Evolutionary conservation across 2,888 invertebrate genomes (phyloP).

Genomic region (Brachyptera putata): DNA sequence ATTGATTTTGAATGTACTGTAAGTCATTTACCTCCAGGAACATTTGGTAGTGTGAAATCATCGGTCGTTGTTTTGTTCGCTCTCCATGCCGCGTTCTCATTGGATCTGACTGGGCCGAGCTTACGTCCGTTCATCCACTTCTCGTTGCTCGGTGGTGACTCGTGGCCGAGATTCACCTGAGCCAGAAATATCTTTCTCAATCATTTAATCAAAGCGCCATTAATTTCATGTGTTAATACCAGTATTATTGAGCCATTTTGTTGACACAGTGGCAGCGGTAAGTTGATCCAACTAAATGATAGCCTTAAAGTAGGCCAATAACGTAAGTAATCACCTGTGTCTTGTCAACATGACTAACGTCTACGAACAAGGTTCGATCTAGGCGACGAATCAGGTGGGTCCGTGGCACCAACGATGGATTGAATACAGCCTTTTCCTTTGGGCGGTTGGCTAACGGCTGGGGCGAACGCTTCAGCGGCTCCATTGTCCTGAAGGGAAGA

Average conservation of each 20-base stretch:
- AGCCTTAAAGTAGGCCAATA: too few relatives aligned
- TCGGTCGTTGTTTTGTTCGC: constrained; percentile 37
- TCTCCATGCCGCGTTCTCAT: constrained; percentile 12
- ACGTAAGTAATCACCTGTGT: too few relatives aligned
- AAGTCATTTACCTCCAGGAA: constrained; percentile 59
- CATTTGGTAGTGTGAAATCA: constrained; percentile 57
- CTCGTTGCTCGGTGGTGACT: constrained; percentile 4
- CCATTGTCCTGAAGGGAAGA: constrained; percentile 23
- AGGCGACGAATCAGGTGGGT: constrained; percentile 18
- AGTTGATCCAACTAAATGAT: too few relatives aligned
- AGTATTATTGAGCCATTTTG: too few relatives aligned
- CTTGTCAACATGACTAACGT: constrained; percentile 5
- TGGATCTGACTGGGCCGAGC: constrained; percentile 22
- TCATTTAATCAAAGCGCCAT: too few relatives aligned
- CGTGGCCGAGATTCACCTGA: background rate
- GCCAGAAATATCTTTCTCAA: too few relatives aligned
- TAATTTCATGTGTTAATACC: too few relatives aligned
- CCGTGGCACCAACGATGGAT: constrained; percentile 12
- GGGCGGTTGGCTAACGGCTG: constrained; percentile 16
- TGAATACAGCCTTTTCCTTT: constrained; percentile 3
- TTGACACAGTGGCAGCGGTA: too few relatives aligned
- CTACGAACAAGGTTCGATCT: constrained; percentile 8
- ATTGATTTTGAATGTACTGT: too few relatives aligned
- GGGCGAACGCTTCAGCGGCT: constrained; percentile 29
- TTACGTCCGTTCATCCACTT: constrained; percentile 17